phyloP scores from a whole-genome alignment of 53 echinoderm and acorn worm species.

The Echinometra lucunter region DNA sequence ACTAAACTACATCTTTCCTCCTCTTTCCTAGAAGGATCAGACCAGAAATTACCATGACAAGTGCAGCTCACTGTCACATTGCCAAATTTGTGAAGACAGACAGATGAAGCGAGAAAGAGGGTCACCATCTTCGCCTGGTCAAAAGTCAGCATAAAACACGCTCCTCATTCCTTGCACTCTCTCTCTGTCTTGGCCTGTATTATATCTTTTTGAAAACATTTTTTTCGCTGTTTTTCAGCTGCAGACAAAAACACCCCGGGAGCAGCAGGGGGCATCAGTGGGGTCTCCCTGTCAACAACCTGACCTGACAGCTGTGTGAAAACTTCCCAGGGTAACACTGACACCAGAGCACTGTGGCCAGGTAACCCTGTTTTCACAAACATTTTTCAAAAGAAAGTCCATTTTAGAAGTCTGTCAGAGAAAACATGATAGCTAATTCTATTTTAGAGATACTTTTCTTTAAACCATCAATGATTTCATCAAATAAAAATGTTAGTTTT shows the following conservation, averaged over 20 bases:
- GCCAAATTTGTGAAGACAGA: constrained; percentile 48
- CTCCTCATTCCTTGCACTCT: not conserved
- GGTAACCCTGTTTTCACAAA: not conserved
- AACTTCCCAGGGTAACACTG: not conserved
- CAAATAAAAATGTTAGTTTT: not conserved
- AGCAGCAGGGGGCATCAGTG: constrained; percentile 48
- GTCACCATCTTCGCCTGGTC: constrained; percentile 2
- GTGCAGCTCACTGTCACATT: constrained; percentile 37
- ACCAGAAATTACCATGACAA: not conserved
- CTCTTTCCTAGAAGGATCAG: not conserved
- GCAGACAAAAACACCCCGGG: constrained; percentile 61
- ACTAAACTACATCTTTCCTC: constrained; percentile 12
- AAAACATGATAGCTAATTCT: no score
- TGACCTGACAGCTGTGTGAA: constrained; percentile 56
- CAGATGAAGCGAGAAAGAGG: constrained; percentile 42
- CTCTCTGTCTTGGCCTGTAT: not conserved
- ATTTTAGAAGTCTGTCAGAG: no score
- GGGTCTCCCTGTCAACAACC: constrained; percentile 59
- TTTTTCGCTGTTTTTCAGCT: constrained; percentile 33
- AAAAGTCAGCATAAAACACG: not conserved
- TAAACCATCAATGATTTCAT: not conserved
- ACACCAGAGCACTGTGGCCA: not conserved
- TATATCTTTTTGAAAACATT: not conserved
- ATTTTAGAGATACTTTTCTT: not conserved
- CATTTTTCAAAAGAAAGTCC: not conserved